Conservation (phyloP, 37 sponge, comb jelly and placozoan genomes). For the Petrosia ficiformis region DNA sequence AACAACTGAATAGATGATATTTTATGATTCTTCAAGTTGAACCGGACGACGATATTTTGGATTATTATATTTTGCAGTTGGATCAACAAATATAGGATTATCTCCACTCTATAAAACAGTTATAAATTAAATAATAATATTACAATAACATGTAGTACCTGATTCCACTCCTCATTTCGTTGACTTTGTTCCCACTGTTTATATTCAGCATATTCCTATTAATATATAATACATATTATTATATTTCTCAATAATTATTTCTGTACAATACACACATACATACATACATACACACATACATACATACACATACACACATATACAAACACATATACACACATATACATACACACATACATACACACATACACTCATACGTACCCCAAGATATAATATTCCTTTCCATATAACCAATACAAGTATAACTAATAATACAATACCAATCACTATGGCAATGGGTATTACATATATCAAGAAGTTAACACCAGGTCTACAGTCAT, state of each 20-base stretch:
- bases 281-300: no score
- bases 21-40: not conserved
- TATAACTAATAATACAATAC: slow-evolving; percentile 38
- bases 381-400: slow-evolving; percentile 29
- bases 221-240: not conserved
- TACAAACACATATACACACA: no score
- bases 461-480: slow-evolving; percentile 35
- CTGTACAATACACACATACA: no score
- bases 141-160: not conserved
- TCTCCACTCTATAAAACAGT: slow-evolving; percentile 28
- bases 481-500: no score
- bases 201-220: slow-evolving; percentile 57
- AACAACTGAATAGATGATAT: not conserved
- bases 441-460: slow-evolving; percentile 44
- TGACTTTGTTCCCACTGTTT: slow-evolving; percentile 46
- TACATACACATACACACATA: no score
- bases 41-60: slow-evolving; percentile 22
- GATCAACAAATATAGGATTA: slow-evolving; percentile 57
- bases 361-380: no score
- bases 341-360: no score
- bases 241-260: not conserved
- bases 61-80: slow-evolving; percentile 24
- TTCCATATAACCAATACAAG: slow-evolving; percentile 39
- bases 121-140: not conserved
- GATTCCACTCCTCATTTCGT: slow-evolving; percentile 9